phyloP scores from a whole-genome alignment of 2,113 vertebrate species.

The Hypanus sabinus region DNA sequence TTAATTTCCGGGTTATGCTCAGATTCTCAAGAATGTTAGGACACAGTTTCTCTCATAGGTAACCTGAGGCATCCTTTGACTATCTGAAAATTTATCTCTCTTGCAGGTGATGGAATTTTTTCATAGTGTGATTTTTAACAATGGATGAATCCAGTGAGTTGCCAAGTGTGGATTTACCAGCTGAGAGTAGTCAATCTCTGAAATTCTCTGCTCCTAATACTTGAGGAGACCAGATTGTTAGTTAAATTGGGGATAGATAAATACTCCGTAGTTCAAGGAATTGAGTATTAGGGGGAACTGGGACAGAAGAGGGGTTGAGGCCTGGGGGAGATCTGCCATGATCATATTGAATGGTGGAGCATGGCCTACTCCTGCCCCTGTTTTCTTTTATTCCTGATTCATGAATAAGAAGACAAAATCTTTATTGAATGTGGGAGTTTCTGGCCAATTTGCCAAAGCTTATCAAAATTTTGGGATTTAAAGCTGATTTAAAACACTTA shows the following conservation, averaged over 20 bases:
- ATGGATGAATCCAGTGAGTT: background rate
- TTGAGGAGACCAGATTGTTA: no score
- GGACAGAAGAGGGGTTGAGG: no score
- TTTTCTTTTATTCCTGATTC: background rate
- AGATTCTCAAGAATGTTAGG: background rate
- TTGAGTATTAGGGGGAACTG: no score
- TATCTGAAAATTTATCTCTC: background rate
- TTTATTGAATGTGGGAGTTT: background rate
- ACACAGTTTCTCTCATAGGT: background rate
- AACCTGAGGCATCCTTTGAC: background rate
- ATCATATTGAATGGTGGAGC: no score
- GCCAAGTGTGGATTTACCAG: background rate
- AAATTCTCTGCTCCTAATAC: no score
- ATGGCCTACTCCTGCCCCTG: no score
- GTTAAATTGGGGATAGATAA: no score
- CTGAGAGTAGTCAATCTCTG: background rate
- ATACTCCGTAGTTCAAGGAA: no score
- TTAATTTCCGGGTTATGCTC: background rate
- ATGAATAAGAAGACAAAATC: background rate
- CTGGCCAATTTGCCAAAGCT: background rate
- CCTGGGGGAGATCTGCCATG: no score
- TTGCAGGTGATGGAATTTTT: background rate
- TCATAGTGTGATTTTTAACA: background rate
- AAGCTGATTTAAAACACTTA: background rate
- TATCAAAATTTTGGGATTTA: background rate